These are phyloP conservation scores for Sminthurides aquaticus DNA, from an alignment of 2,888 invertebrate genomes.

Conservation along the genomic window DNA sequence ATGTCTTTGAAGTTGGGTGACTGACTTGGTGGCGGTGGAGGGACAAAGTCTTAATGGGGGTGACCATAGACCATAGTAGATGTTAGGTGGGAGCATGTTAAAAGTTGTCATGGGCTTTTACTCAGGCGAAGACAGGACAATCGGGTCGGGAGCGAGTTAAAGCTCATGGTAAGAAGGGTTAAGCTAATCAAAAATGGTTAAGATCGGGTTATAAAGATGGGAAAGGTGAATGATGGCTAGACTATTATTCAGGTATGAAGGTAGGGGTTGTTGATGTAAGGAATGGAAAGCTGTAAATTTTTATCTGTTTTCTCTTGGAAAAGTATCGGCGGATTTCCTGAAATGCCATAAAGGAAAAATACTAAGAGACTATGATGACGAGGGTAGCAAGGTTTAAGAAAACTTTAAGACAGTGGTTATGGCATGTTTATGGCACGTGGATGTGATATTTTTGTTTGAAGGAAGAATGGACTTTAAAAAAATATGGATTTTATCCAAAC, in stretches of 20 bases:
- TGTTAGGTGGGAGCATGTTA: neutral
- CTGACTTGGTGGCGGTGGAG: too few species aligned
- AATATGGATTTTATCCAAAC: too few species aligned
- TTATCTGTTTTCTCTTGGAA: neutral
- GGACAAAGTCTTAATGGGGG: neutral
- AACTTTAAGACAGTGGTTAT: too few species aligned
- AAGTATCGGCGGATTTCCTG: too few species aligned
- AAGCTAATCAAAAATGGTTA: neutral
- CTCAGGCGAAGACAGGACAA: neutral
- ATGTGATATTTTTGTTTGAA: too few species aligned
- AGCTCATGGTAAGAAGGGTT: neutral
- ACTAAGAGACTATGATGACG: too few species aligned
- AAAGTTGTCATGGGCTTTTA: neutral
- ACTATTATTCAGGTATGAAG: too few species aligned
- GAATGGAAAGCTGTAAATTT: neutral
- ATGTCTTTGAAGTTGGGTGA: neutral
- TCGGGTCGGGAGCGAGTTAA: neutral
- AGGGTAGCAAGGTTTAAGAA: too few species aligned
- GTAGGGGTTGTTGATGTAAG: too few species aligned
- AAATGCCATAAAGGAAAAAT: neutral
- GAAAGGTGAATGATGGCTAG: neutral
- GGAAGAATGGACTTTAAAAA: too few species aligned
- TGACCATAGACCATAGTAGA: neutral
- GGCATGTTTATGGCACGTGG: too few species aligned
- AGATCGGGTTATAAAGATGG: neutral